Base-by-base conservation (phyloP, 2,113 vertebrate species). In the Calyptommatus sinebrachiatus region DNA sequence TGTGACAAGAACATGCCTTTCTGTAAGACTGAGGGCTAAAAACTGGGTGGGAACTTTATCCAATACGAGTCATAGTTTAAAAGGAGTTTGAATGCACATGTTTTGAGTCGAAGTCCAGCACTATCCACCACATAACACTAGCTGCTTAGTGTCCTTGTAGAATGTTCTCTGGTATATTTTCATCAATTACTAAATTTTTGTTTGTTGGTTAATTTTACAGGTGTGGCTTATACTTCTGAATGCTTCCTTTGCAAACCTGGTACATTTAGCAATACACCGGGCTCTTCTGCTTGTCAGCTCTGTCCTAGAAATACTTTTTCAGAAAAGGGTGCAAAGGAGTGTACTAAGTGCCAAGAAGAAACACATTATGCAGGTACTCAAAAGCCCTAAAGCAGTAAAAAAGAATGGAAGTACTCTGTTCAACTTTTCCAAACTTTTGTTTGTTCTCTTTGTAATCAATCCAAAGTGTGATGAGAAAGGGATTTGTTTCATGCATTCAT, bases 181-280 rank as follows among this genome's bases (percentile, higher is more conserved):
- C 18, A 57, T 57, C 16, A 2, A 3, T 57, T 57, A 57, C 53
- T 84, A 41, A 71, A 2, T 24, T 60, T 41, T 45, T 6, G 22
- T 60, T 2, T 1, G 53, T 57, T 57, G 53, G 12, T 8, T 89
- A 8, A 1, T 8, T 91, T 92, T 80, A 3, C 90, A 99, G 98
- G 98, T 60, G 98, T 99, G 80, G 98, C 98, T 0, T 99, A 99
- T 84, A 98, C 97, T 0, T 99, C 98, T 0, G 97, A 97, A 90
- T 99, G 98, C 89, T 99, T 99, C 2, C 96, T 95, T 0, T 99
- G 98, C 90, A 98, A 98, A 73, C 96, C 97, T 0, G 98, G 98
- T 9, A 98, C 95, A 0, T 99, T 97, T 90, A 99, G 97, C 80
- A 92, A 88, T 31, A 89, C 85, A 26, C 95, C 97, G 0, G 98